Evolutionary conservation across 2,888 invertebrate genomes (phyloP).

Genomic region (Dryomyza anilis): DNA sequence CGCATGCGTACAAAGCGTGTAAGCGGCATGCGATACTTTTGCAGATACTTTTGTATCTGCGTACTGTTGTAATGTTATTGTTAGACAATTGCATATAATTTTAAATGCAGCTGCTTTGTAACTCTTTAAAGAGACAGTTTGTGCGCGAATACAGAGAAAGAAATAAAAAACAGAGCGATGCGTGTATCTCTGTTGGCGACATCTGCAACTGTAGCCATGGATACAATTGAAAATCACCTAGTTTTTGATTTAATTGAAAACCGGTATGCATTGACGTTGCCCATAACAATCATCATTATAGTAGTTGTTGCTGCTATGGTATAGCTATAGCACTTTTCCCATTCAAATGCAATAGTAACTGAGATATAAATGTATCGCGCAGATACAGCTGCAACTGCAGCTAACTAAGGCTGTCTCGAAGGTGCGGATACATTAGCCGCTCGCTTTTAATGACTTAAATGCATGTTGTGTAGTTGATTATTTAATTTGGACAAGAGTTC

Average conservation of each 20-base stretch:
- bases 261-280: conserved; percentile 43
- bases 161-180: neutral
- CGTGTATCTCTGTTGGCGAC: neutral
- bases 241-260: conserved; percentile 45
- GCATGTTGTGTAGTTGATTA: no score
- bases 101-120: neutral
- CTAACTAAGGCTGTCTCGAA: neutral
- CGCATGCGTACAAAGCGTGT: neutral
- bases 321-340: conserved; percentile 18
- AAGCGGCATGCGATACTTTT: no score
- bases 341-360: neutral
- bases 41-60: no score
- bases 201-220: neutral
- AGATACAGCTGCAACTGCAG: neutral
- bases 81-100: no score
- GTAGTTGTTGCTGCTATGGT: no score
- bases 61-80: no score
- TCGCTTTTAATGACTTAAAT: no score
- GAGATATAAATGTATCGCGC: neutral
- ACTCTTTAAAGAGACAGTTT: neutral
- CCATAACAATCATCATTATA: no score
- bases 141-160: no score
- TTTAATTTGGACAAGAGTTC: no score
- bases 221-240: conserved; percentile 41
- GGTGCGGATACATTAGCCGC: neutral